phyloP scores from a whole-genome alignment of 2,113 vertebrate species.

The Rhea americana region DNA sequence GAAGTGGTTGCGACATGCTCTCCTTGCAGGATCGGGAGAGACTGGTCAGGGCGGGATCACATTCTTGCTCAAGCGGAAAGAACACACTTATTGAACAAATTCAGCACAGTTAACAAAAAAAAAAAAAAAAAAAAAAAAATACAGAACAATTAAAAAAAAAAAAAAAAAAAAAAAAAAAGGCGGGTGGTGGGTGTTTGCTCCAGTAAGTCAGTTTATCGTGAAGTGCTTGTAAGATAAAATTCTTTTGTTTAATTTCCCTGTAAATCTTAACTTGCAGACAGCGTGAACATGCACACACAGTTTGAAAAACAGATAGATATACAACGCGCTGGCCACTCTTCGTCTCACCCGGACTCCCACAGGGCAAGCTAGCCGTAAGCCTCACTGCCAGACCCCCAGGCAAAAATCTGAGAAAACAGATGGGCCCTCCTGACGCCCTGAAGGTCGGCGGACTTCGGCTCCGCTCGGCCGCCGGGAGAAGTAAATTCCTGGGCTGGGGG shows the following conservation, averaged over 20 bases:
- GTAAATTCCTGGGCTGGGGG: constrained; percentile 34
- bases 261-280: neutral
- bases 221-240: neutral
- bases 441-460: neutral
- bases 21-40: neutral
- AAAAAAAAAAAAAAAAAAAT: too few species aligned
- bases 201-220: neutral
- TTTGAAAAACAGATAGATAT: neutral
- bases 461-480: constrained; percentile 37
- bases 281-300: neutral
- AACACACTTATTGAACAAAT: neutral
- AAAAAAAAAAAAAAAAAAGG: neutral
- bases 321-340: neutral
- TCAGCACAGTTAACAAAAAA: neutral
- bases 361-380: neutral
- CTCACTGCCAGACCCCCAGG: neutral
- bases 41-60: neutral
- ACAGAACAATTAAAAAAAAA: too few species aligned
- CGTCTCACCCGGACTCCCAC: neutral
- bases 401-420: neutral
- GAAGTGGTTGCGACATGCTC: neutral
- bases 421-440: neutral
- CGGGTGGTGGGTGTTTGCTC: neutral
- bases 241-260: neutral
- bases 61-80: neutral